phyloP scores from a whole-genome alignment of 2,113 vertebrate species.

The Vanacampus margaritifer region DNA sequence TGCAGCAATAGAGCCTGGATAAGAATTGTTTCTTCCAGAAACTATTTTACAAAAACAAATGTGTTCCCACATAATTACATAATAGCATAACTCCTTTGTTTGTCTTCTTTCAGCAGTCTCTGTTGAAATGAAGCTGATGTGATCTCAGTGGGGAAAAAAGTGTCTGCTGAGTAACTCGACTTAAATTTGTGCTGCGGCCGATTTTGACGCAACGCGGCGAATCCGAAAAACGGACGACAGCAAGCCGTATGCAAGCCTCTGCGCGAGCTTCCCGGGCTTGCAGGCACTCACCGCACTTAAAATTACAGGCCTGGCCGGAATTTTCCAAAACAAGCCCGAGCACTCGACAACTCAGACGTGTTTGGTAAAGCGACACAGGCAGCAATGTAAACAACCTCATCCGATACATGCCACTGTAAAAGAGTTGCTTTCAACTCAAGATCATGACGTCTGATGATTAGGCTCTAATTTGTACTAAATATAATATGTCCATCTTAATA shows the following conservation, averaged over 20 bases:
- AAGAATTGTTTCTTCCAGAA: constrained; percentile 2
- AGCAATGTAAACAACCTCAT: constrained; percentile 50
- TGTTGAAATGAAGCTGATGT: background rate
- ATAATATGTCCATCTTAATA: background rate
- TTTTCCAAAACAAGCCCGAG: constrained; percentile 63
- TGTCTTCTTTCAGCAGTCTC: constrained; percentile 9
- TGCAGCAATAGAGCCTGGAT: constrained; percentile 9
- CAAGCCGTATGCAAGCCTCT: constrained; percentile 4
- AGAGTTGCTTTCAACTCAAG: constrained; percentile 23
- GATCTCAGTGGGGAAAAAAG: background rate
- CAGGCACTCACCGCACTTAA: constrained; percentile 48
- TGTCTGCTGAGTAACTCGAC: background rate
- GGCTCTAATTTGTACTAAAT: background rate
- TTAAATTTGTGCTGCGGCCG: constrained; percentile 6
- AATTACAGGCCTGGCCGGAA: constrained; percentile 59
- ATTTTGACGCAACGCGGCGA: constrained; percentile 1
- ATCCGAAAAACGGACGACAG: constrained; percentile 10
- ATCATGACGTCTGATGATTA: constrained; percentile 10
- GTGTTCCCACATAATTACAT: background rate
- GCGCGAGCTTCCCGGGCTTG: constrained; percentile 24
- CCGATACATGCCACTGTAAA: constrained; percentile 4
- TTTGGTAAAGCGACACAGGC: constrained; percentile 46
- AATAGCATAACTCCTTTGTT: background rate
- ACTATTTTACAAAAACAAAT: constrained; percentile 13
- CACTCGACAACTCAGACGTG: constrained; percentile 30